Evolutionary conservation across 1,140 invertebrate species (phyloP).

Genomic region (Monochamus saltuarius): DNA sequence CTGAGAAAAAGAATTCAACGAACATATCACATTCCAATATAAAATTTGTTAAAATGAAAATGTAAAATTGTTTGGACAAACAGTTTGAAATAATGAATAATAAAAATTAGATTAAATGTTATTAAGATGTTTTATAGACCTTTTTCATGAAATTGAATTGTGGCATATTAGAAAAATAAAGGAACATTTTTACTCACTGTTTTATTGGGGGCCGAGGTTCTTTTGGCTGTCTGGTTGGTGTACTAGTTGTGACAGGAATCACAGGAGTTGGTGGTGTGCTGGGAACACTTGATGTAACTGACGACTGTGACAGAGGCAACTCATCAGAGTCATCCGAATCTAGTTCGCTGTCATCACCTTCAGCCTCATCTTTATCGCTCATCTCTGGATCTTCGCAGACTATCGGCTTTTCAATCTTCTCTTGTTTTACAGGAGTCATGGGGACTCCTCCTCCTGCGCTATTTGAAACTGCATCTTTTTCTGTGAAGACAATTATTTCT

Average conservation of each 20-base stretch:
- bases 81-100: too few species aligned
- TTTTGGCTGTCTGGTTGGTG: constrained; percentile 39
- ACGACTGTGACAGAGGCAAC: constrained; percentile 38
- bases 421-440: constrained; percentile 48
- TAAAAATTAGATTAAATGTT: too few species aligned
- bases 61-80: constrained; percentile 18
- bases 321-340: constrained; percentile 67
- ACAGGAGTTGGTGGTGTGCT: constrained; percentile 3
- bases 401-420: constrained; percentile 53
- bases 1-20: neutral
- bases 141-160: too few species aligned
- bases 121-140: too few species aligned
- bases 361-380: constrained; percentile 78
- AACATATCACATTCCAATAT: neutral
- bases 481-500: constrained; percentile 9
- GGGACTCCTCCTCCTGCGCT: neutral
- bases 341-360: constrained; percentile 68
- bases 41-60: neutral
- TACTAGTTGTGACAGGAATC: neutral
- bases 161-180: too few species aligned
- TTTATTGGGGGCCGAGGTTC: constrained; percentile 55
- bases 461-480: constrained; percentile 8
- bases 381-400: constrained; percentile 68
- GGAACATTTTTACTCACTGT: constrained; percentile 53
- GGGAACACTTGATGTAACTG: constrained; percentile 34